Evolutionary conservation across 1,140 invertebrate genomes (phyloP).

Genomic region (Scylla paramamosain): DNA sequence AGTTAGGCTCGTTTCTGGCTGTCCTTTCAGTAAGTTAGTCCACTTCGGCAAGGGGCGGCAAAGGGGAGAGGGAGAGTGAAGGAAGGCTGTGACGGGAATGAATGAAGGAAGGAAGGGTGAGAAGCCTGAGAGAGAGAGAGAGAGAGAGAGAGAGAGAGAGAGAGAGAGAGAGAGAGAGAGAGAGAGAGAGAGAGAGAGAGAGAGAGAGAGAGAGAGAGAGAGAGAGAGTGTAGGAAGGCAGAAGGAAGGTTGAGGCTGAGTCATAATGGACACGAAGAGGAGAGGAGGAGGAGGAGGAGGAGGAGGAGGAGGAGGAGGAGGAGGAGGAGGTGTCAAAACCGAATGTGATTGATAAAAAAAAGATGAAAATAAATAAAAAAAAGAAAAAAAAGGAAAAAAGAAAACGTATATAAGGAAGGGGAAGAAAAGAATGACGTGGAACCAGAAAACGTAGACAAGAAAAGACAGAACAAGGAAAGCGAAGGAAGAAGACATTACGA

Average conservation of each 20-base stretch:
- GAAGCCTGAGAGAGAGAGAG: neutral
- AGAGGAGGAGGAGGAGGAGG: neutral
- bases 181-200: neutral
- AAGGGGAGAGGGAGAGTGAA: neutral
- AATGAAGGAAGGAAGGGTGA: neutral
- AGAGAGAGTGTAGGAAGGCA: neutral
- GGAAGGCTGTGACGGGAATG: neutral
- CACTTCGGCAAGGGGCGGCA: slow-evolving; percentile 46
- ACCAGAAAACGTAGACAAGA: too few relatives aligned
- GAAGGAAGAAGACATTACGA: too few relatives aligned
- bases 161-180: neutral
- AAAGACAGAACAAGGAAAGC: too few relatives aligned
- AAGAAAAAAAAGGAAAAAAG: too few relatives aligned
- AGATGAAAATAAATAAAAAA: too few relatives aligned
- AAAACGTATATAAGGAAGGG: too few relatives aligned
- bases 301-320: too few relatives aligned
- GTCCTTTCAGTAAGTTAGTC: slow-evolving; percentile 73
- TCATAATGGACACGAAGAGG: neutral
- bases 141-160: neutral
- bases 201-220: too few relatives aligned
- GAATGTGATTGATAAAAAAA: too few relatives aligned
- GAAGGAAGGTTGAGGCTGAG: neutral
- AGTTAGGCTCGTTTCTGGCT: slow-evolving; percentile 72
- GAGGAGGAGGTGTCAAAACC: too few relatives aligned
- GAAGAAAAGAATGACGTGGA: too few relatives aligned